Evolutionary conservation across 2,113 vertebrate genomes (phyloP), one percentile per base, ranked within the genome.

Genomic region (Chiloscyllium plagiosum): DNA sequence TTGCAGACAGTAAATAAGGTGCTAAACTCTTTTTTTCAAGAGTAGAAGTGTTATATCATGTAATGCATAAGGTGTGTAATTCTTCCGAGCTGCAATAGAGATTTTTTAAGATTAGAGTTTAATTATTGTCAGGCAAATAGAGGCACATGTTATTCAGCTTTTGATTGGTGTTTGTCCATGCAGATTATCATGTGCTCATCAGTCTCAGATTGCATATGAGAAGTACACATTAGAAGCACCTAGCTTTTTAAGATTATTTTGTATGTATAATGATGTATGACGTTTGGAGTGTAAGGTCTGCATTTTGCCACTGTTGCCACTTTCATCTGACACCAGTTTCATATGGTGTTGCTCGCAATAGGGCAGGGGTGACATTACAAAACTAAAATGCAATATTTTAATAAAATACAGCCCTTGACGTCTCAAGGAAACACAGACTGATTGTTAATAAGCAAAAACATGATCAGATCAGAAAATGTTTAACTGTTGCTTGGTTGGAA

Each of bases 111-210:
- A 33, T 33, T 19, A 65, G 87, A 92, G 52, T 3, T 29, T 61
- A 65, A 61, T 65, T 61, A n/a, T 83, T 83, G 80, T 83, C 6
- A 42, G 42, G 80, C 37, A 83, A 83, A 83, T 37, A 47, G 80
- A 83, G 80, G 20, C 78, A 42, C 80, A 83, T n/a, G 87, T 92
- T 92, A 65, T 92, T 65, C 87, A 65, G 87, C n/a, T n/a, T 92
- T 92, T 92, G 65, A 61, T 92, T 65, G 87, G 26, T 47, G 87
- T 92, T 92, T 92, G 56, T 92, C 52, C 52, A 65, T 65, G 15
- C 87, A 92, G 56, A 19, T 92, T 17, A 92, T 92, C 61, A n/a
- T 65, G 87, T 65, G 56, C 87, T 92, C n/a, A 29, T 92, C 52
- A 90, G 4, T 61, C n/a, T 61, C 29, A 92, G 3, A 33, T 56